Percentiles rank a stretch among this genome's conserved stretches.
These are phyloP conservation scores for Pangasius sanitwongsei DNA, from an alignment of 2,797 vertebrate species.

Conservation along the genomic window DNA sequence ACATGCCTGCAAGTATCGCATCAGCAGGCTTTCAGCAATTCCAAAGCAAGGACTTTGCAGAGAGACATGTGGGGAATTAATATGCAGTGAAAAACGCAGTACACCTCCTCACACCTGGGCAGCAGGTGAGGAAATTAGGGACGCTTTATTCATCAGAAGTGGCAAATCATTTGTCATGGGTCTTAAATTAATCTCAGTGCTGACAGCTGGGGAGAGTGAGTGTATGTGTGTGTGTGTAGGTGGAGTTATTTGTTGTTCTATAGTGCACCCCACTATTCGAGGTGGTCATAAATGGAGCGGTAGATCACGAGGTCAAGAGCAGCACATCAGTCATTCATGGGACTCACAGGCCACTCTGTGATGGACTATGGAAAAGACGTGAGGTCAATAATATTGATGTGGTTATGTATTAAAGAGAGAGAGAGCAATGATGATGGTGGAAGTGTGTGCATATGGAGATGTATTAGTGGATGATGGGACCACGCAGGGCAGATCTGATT, in stretches of 20 bases:
- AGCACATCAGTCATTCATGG: slow-evolving; percentile 30
- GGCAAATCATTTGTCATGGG: slow-evolving; percentile 14
- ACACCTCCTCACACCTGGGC: slow-evolving; percentile 28
- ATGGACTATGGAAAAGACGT: slow-evolving; percentile 10
- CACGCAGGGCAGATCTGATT: slow-evolving; percentile 11
- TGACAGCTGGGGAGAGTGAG: background rate
- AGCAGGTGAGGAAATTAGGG: slow-evolving; percentile 42
- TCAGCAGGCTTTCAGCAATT: slow-evolving; percentile 44
- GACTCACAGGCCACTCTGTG: slow-evolving; percentile 12
- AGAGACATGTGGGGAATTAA: slow-evolving; percentile 31
- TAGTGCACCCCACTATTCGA: background rate
- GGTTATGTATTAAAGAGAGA: background rate
- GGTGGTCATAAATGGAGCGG: slow-evolving; percentile 28
- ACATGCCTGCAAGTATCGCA: slow-evolving; percentile 38
- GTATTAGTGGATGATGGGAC: slow-evolving; percentile 8
- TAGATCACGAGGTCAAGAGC: slow-evolving; percentile 36
- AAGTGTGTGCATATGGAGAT: slow-evolving; percentile 30
- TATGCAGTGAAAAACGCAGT: slow-evolving; percentile 24
- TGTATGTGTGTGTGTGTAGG: background rate
- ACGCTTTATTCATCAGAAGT: slow-evolving; percentile 27
- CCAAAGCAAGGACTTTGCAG: background rate
- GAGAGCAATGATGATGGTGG: slow-evolving; percentile 14
- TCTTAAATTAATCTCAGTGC: slow-evolving; percentile 24
- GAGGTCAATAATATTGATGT: slow-evolving; percentile 15
- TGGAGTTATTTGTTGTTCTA: slow-evolving; percentile 1